Evolutionary conservation across 2,113 vertebrate species (phyloP).

Genomic region (Scophthalmus maximus): DNA sequence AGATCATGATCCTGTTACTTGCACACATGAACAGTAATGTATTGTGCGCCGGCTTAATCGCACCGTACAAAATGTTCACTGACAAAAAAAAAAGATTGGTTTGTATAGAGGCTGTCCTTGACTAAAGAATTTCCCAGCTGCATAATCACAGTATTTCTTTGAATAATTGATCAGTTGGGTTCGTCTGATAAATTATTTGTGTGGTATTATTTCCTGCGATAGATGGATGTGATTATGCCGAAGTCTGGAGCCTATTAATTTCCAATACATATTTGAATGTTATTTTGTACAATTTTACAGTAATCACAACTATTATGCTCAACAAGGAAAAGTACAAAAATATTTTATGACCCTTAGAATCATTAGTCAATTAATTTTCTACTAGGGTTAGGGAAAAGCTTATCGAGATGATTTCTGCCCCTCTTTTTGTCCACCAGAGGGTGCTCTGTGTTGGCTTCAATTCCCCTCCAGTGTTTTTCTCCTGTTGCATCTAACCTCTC

Average conservation of each 20-base stretch:
- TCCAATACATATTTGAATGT: not conserved
- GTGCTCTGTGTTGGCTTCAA: conserved; percentile 25
- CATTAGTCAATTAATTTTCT: too few species aligned
- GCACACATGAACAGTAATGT: conserved; percentile 7
- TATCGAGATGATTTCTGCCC: not conserved
- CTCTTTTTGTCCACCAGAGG: conserved; percentile 55
- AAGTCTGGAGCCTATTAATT: not conserved
- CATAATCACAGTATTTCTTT: not conserved
- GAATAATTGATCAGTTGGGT: not conserved
- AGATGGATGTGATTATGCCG: not conserved
- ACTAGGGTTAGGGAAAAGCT: too few species aligned
- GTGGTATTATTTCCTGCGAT: not conserved
- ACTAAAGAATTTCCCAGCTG: not conserved
- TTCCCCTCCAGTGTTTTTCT: not conserved
- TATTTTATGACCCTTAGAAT: too few species aligned
- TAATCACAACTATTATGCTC: too few species aligned
- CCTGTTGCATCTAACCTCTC: conserved; percentile 22
- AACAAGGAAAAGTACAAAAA: too few species aligned
- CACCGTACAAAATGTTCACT: not conserved
- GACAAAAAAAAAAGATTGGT: not conserved
- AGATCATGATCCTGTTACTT: conserved; percentile 2
- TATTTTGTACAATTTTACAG: too few species aligned
- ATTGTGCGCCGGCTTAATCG: not conserved
- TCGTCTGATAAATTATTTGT: not conserved
- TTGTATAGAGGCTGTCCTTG: not conserved